These are phyloP conservation scores for Apocheima hispidaria DNA, from an alignment of 2,888 invertebrate species.

Conservation along the genomic window DNA sequence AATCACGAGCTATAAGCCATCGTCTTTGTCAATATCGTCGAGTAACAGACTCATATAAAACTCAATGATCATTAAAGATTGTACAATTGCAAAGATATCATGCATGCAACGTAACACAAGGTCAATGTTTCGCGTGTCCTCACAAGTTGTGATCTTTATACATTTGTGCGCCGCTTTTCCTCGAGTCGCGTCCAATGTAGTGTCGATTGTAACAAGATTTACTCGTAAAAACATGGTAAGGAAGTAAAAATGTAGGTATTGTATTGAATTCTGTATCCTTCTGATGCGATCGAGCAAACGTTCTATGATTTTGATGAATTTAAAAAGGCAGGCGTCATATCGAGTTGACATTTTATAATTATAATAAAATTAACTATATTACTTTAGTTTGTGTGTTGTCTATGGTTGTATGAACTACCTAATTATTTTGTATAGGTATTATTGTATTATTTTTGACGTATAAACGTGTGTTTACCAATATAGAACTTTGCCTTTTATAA, in stretches of 20 bases:
- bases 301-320: too few relatives aligned
- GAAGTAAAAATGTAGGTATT: neutral
- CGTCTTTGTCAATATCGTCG: neutral
- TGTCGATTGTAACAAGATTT: slow-evolving; percentile 13
- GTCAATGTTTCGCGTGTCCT: slow-evolving; percentile 30
- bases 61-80: slow-evolving; percentile 21
- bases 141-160: slow-evolving; percentile 14
- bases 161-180: slow-evolving; percentile 13
- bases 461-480: too few relatives aligned
- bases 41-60: slow-evolving; percentile 1
- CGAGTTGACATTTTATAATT: too few relatives aligned
- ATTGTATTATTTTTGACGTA: too few relatives aligned
- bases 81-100: slow-evolving; percentile 17
- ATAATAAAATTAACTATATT: too few relatives aligned
- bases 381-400: too few relatives aligned
- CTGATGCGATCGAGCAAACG: too few relatives aligned
- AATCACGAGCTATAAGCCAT: neutral
- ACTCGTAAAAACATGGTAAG: neutral
- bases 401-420: too few relatives aligned
- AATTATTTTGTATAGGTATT: too few relatives aligned
- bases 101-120: slow-evolving; percentile 23
- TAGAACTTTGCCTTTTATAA: too few relatives aligned
- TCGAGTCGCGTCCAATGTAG: slow-evolving; percentile 10
- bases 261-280: too few relatives aligned
- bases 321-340: too few relatives aligned